phyloP scores from a whole-genome alignment of 1,140 invertebrate species.

The Patella vulgata region DNA sequence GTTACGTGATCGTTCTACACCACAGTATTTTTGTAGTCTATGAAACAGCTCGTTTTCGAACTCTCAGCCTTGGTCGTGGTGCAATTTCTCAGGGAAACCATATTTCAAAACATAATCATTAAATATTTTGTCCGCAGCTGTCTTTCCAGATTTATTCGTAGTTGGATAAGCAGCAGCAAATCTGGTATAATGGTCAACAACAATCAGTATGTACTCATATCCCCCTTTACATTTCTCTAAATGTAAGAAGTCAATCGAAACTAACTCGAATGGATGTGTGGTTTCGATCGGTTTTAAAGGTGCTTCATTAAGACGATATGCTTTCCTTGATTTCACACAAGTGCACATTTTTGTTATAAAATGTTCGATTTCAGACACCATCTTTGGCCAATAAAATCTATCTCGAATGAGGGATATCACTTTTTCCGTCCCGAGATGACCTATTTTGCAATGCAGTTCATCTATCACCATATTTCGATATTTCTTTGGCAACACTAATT shows the following conservation, averaged over 20 bases:
- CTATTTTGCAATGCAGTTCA: constrained; percentile 28
- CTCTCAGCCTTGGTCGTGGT: constrained; percentile 19
- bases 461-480: no score
- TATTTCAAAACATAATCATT: constrained; percentile 32
- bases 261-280: constrained; percentile 24
- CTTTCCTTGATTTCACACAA: constrained; percentile 15
- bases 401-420: constrained; percentile 9
- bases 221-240: constrained; percentile 33
- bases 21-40: constrained; percentile 4
- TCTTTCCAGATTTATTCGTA: constrained; percentile 23
- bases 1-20: constrained; percentile 2
- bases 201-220: constrained; percentile 42
- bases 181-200: constrained; percentile 37
- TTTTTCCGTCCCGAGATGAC: constrained; percentile 27
- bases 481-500: no score
- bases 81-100: no score
- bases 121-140: constrained; percentile 29
- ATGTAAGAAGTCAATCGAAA: constrained; percentile 31
- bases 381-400: constrained; percentile 31
- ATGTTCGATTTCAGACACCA: constrained; percentile 16
- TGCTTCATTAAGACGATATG: background rate
- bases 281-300: constrained; percentile 24
- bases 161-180: constrained; percentile 35
- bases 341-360: constrained; percentile 10
- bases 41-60: constrained; percentile 22